These are phyloP conservation scores for Asbolus verrucosus DNA, from an alignment of 1,140 invertebrate species.

Conservation along the genomic window DNA sequence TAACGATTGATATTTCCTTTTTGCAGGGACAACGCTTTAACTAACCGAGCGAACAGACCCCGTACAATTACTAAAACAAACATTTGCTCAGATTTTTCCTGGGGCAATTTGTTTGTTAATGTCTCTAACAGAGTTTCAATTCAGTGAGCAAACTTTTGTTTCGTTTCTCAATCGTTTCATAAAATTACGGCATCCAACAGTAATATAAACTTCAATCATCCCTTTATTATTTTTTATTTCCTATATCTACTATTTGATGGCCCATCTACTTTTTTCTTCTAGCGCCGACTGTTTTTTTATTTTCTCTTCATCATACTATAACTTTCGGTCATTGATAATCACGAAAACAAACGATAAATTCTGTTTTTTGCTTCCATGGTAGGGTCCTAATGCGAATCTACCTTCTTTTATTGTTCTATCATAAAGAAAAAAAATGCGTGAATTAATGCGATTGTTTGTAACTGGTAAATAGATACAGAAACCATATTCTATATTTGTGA, in stretches of 20 bases:
- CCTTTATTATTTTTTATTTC: constrained; percentile 36
- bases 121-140: constrained; percentile 37
- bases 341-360: constrained; percentile 29
- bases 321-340: constrained; percentile 36
- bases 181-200: constrained; percentile 27
- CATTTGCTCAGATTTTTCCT: constrained; percentile 43
- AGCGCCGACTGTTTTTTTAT: constrained; percentile 13
- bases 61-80: constrained; percentile 44
- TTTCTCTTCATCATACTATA: constrained; percentile 31
- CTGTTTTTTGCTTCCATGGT: background rate
- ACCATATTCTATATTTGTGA: constrained; percentile 48
- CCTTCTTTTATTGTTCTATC: constrained; percentile 15
- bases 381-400: background rate
- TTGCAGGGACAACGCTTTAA: constrained; percentile 28
- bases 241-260: constrained; percentile 34
- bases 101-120: constrained; percentile 40
- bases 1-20: constrained; percentile 27
- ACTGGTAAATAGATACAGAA: constrained; percentile 33
- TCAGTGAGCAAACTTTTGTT: constrained; percentile 32
- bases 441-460: constrained; percentile 26
- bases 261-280: constrained; percentile 32
- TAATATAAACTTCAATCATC: constrained; percentile 29
- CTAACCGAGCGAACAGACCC: constrained; percentile 26
- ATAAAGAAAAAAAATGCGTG: constrained; percentile 23
- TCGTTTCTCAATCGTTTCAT: constrained; percentile 33